Percentiles rank a stretch among this genome's conserved stretches.
phyloP scores from a whole-genome alignment of 2,888 invertebrate genomes.

The Bruchidius siliquastri region DNA sequence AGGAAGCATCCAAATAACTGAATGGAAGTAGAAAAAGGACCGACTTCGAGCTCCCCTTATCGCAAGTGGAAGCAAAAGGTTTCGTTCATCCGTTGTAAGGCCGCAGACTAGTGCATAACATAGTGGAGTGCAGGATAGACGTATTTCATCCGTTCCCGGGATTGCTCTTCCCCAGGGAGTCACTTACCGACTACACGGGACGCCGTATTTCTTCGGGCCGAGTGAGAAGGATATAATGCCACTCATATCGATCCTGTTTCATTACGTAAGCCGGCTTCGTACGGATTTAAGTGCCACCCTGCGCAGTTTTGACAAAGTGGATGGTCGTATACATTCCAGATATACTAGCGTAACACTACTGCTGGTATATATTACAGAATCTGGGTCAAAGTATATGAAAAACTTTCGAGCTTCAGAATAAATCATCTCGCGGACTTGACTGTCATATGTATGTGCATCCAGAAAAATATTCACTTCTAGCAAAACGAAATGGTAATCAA shows the following conservation, averaged over 20 bases:
- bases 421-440: background rate
- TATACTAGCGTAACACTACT: background rate
- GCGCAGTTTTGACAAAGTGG: background rate
- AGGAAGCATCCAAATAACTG: too few species aligned
- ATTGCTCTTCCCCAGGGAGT: background rate
- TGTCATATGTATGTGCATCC: background rate
- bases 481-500: background rate
- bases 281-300: background rate
- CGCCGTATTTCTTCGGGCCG: background rate
- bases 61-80: too few species aligned
- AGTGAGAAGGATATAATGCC: background rate
- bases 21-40: too few species aligned
- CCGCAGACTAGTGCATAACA: background rate
- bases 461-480: background rate
- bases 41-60: too few species aligned
- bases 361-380: background rate
- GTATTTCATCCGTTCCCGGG: background rate
- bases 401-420: background rate
- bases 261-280: background rate
- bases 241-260: background rate
- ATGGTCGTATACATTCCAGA: background rate
- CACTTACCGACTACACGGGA: background rate
- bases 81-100: too few species aligned
- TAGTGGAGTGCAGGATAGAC: background rate
- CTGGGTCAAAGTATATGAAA: background rate